Conservation (phyloP, 1,140 invertebrate species). For the Papilio machaon region DNA sequence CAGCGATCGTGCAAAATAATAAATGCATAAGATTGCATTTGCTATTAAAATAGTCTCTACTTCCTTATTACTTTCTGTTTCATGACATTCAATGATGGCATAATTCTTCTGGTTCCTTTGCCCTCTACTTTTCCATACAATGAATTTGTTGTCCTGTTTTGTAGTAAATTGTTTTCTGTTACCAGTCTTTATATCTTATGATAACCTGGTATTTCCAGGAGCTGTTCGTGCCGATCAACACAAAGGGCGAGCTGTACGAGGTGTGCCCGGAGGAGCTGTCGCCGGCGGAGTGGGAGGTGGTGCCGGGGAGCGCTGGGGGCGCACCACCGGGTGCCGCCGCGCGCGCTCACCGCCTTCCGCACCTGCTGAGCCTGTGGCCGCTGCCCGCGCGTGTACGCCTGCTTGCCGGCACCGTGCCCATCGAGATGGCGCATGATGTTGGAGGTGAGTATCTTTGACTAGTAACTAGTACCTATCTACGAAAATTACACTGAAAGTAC, state of each 20-base stretch:
- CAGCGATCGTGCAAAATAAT: constrained; percentile 32
- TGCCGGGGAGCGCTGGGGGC: constrained; percentile 46
- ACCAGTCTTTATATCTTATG: neutral
- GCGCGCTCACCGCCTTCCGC: constrained; percentile 69
- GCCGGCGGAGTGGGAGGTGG: constrained; percentile 77
- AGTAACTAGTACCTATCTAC: constrained; percentile 20
- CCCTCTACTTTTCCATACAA: neutral
- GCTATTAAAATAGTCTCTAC: constrained; percentile 1
- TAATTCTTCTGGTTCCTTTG: neutral
- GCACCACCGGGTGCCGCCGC: constrained; percentile 59
- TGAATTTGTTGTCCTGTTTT: neutral
- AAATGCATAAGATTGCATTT: constrained; percentile 20
- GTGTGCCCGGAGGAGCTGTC: constrained; percentile 79
- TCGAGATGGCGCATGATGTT: constrained; percentile 82
- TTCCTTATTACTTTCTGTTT: constrained; percentile 18
- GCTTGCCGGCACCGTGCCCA: constrained; percentile 82
- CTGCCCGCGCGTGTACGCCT: constrained; percentile 81
- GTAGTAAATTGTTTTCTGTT: neutral
- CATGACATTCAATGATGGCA: neutral
- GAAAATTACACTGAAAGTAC: no score
- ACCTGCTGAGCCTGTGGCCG: constrained; percentile 78
- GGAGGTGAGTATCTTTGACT: constrained; percentile 65
- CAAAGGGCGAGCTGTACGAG: constrained; percentile 84
- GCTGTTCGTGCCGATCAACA: constrained; percentile 83
- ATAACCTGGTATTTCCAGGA: constrained; percentile 75